Evolutionary conservation across 2,797 vertebrate genomes (phyloP), one percentile per base, ranked within the genome.

Genomic region (Chelidonichthys spinosus): DNA sequence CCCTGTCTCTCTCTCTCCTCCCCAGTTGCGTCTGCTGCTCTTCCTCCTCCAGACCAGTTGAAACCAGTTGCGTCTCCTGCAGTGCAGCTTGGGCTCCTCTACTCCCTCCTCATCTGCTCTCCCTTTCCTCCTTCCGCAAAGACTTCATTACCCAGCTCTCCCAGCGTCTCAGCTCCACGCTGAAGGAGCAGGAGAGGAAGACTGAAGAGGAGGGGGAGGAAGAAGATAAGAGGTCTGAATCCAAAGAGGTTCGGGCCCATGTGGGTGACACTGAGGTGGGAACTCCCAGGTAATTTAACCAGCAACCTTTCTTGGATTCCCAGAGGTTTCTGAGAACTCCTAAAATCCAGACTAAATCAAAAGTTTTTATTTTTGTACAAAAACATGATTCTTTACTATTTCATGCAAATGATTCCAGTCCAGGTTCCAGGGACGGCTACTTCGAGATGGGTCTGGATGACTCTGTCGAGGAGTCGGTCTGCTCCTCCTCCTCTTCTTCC

Each of bases 361-460:
- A 4, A 15, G 25, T 25, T 25, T 25, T 25, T 25, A 25, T 25
- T 25, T 25, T 25, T 25, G 25, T 8, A 17, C 9, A 11, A 59
- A 59, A 47, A 3, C 0, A 5, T 35, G 36, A 35, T 4, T 36
- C 11, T 36, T 42, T 1, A 3, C 4, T 46, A 46, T 60, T 76
- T 69, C 5, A 1, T 69, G 17, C 11, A 67, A 7, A 11, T 60
- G 5, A 3, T 56, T 85, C 6, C 76, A 91, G 91, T 50, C 83
- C 75, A 2, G 88, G 88, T 6, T 95, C 95, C 40, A 95, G 95
- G 75, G 97, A 97, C 56, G 97, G 97, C 14, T 99, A 99, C 92
- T 99, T 99, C 77, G 97, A 99, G 92, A 99, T 99, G 97, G 96
- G 96, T 46, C 94, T 96, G 63, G 95, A 96, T 0, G 93, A 96